Base-by-base conservation (phyloP, 2,113 vertebrate species). In the Gambusia holbrooki region DNA sequence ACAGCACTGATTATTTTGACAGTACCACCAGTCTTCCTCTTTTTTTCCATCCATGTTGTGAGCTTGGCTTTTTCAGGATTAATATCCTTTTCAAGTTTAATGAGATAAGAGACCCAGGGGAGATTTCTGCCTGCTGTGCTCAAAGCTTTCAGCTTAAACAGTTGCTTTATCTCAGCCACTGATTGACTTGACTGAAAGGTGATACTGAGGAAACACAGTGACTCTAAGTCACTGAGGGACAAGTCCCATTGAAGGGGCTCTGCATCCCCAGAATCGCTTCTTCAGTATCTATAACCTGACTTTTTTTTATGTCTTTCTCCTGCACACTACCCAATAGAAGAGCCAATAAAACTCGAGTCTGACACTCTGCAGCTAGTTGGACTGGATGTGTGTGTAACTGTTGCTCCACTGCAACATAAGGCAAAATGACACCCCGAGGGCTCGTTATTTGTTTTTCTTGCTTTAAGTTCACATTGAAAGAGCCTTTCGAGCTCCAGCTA, bases 81-180 rank as follows among this genome's bases (percentile, higher is more conserved):
- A 95, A 96, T 96, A 95, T 95, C 94, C 94, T 96, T 94, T 95
- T 96, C 95, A 96, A 94, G 94, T 94, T 96, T 97, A 97, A 97
- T 95, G 93, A 97, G 96, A 96, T 97, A 95, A 95, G 95, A 94
- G 93, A 92, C 93, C 84, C 73, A 90, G 90, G 88, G 92, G 65
- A 93, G 93, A 94, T 88, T 81, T 94, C 83, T 93, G 88, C 92
- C 88, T 88, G 93, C 92, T 92, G 93, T 92, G 92, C 95, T 96
- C 93, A 96, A 95, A 96, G 97, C 90, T 92, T 91, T 88, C 92
- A 91, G 73, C 95, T 93, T 91, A 71, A 95, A 93, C 92, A 94
- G 80, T 96, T 97, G 96, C 92, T 96, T 96, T 97, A 94, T 96
- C 94, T 98, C 96, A 95, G 94, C 74, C 93, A 90, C 94, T 95